These are phyloP conservation scores for Bhutanitis thaidina DNA, from an alignment of 2,888 invertebrate species.

Conservation along the genomic window DNA sequence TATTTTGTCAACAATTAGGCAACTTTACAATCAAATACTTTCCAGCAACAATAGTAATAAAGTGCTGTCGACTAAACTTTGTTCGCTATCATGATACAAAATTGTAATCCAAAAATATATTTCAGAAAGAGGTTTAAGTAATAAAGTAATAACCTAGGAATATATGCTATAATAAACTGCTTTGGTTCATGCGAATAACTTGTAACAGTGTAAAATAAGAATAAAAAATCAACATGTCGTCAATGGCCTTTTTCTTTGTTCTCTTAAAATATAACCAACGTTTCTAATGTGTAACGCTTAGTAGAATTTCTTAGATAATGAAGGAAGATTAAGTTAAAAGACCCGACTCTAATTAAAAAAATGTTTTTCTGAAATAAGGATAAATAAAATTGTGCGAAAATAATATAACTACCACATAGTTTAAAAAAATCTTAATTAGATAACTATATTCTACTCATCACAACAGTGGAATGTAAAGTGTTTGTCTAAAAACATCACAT, in stretches of 20 bases:
- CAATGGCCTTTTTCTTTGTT: not conserved
- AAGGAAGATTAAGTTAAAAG: not conserved
- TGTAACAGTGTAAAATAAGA: not conserved
- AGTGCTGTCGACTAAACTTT: not conserved
- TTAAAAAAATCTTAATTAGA: conserved; percentile 39
- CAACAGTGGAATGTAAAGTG: conserved; percentile 73
- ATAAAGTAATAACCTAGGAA: not conserved
- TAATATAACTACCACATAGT: not conserved
- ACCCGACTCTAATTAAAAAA: not conserved
- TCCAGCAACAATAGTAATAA: conserved; percentile 2
- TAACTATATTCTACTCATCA: conserved; percentile 63
- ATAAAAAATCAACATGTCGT: not conserved
- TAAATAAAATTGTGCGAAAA: conserved; percentile 18
- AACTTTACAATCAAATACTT: conserved; percentile 14
- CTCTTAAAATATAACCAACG: not conserved
- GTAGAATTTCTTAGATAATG: not conserved
- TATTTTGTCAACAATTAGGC: conserved; percentile 15
- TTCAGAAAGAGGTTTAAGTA: not conserved
- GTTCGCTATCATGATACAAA: not conserved
- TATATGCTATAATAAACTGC: not conserved
- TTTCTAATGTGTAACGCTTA: not conserved
- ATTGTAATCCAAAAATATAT: not conserved
- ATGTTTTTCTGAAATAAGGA: not conserved
- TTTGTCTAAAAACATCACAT: conserved; percentile 67
- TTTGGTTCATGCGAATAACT: conserved; percentile 12